These are phyloP conservation scores for Odontamblyopus rebecca DNA, from an alignment of 2,797 vertebrate species.

Conservation along the genomic window DNA sequence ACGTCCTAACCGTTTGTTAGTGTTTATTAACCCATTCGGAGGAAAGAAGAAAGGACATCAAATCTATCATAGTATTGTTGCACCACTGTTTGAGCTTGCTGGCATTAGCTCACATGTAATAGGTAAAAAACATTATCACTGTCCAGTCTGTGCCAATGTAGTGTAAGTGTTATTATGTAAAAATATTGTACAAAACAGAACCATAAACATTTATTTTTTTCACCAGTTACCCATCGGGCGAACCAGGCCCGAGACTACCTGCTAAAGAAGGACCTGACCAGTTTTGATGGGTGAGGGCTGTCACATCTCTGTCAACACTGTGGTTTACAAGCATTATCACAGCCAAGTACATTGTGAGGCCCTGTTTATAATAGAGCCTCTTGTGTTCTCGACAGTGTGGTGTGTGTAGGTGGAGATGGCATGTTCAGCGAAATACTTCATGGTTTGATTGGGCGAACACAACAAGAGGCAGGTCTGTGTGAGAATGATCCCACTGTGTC, in stretches of 20 bases:
- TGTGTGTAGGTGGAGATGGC: constrained; percentile 86
- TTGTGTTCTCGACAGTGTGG: constrained; percentile 73
- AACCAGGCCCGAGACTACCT: constrained; percentile 85
- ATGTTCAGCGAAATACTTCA: constrained; percentile 87
- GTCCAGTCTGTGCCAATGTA: not conserved
- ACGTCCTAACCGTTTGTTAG: constrained; percentile 79
- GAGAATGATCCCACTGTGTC: constrained; percentile 69
- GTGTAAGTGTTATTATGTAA: not conserved
- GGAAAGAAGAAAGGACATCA: constrained; percentile 77
- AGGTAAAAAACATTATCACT: constrained; percentile 62
- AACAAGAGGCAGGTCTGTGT: constrained; percentile 79
- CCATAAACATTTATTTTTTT: not conserved
- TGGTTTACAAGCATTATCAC: constrained; percentile 4
- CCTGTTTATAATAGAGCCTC: constrained; percentile 34
- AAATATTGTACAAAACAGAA: not conserved
- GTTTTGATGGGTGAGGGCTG: constrained; percentile 80
- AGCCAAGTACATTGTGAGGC: constrained; percentile 16
- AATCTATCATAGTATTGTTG: constrained; percentile 78
- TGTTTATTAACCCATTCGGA: constrained; percentile 85
- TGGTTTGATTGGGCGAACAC: constrained; percentile 82
- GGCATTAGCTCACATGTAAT: constrained; percentile 82
- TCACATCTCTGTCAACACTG: constrained; percentile 21
- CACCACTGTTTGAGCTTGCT: constrained; percentile 84
- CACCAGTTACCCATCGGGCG: constrained; percentile 79
- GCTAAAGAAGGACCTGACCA: constrained; percentile 80